Evolutionary conservation across 2,888 invertebrate species (phyloP).

Genomic region (Drosophila ezoana): DNA sequence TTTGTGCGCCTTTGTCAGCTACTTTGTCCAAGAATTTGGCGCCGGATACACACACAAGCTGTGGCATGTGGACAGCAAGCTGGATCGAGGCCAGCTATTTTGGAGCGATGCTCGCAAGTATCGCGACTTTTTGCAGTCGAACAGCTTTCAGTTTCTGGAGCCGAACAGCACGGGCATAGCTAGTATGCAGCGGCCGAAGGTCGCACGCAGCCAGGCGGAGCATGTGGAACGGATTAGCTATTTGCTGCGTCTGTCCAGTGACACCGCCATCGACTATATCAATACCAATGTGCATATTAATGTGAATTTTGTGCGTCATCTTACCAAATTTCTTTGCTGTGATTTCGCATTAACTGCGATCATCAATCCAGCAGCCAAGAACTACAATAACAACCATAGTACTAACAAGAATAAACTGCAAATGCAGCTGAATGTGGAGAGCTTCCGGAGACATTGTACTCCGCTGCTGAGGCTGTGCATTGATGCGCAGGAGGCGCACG

Average conservation of each 20-base stretch:
- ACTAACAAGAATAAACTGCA: slow-evolving; percentile 25
- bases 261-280: slow-evolving; percentile 83
- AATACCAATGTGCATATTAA: slow-evolving; percentile 83
- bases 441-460: slow-evolving; percentile 74
- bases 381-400: slow-evolving; percentile 28
- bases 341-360: slow-evolving; percentile 79
- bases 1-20: slow-evolving; percentile 71
- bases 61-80: slow-evolving; percentile 78
- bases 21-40: slow-evolving; percentile 82
- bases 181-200: slow-evolving; percentile 43
- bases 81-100: slow-evolving; percentile 76
- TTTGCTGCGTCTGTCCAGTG: slow-evolving; percentile 71
- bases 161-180: slow-evolving; percentile 37
- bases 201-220: slow-evolving; percentile 54
- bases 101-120: slow-evolving; percentile 66
- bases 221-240: slow-evolving; percentile 79
- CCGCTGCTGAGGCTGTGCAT: slow-evolving; percentile 80
- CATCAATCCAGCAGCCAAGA: slow-evolving; percentile 36
- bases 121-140: slow-evolving; percentile 66
- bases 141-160: slow-evolving; percentile 78
- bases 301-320: slow-evolving; percentile 75
- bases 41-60: slow-evolving; percentile 76
- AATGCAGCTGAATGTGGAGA: slow-evolving; percentile 63
- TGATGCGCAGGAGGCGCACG: slow-evolving; percentile 77
- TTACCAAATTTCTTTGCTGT: slow-evolving; percentile 83